Evolutionary conservation across 2,888 invertebrate genomes (phyloP), one percentile per base, ranked within the genome.

Genomic region (Calephelis perditalis): DNA sequence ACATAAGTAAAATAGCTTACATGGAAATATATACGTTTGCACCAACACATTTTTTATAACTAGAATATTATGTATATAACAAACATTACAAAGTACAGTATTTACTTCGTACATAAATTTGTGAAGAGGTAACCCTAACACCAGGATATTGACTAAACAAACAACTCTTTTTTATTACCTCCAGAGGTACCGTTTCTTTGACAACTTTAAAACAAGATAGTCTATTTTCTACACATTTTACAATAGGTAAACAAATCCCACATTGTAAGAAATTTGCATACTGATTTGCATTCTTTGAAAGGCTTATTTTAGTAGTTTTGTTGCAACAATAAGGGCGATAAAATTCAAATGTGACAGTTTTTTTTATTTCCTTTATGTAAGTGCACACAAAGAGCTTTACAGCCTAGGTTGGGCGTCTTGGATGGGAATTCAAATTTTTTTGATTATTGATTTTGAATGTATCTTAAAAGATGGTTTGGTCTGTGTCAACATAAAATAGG

Each of bases 211-310:
- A 83, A 84, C 86, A 76, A 77, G 75, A 7, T 40, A 40, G 40
- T 40, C 40, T 82, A 83, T 82, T 64, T 71, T 80, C 76, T 79
- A 81, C 77, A 76, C 81, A 84, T 86, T 87, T 88, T 87, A 88
- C 77, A 76, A 78, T 73, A 45, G 71, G 65, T 75, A 77, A 52
- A 52, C 52, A 52, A 52, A 15, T 49, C 26, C 15, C 15, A 12
- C 49, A 15, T 49, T 49, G 73, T 68, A 76, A 80, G 79, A 75
- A 75, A 84, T 89, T 89, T 88, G 88, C 88, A 89, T 89, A 86
- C 79, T 81, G 64, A 86, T 87, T 86, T 83, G 85, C 85, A 85
- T 86, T 82, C 81, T 77, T 78, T 82, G 63, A 64, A 59, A 62
- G 73, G 73, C 76, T 76, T 76, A 74, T 71, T 73, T 78, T 82